Evolutionary conservation across 2,797 vertebrate species (phyloP).

Genomic region (Champsocephalus esox): DNA sequence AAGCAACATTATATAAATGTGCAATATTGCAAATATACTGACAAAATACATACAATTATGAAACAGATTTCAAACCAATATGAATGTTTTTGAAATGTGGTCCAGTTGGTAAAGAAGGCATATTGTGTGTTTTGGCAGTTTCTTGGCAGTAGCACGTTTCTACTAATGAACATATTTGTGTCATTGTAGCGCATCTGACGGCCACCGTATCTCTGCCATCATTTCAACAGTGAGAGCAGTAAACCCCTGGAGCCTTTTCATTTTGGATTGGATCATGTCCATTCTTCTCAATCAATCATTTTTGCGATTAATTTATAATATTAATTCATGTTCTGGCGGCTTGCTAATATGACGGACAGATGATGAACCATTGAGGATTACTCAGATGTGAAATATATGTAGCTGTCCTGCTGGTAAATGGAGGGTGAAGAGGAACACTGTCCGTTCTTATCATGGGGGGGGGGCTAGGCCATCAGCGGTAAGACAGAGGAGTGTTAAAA

Average conservation of each 20-base stretch:
- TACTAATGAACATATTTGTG: too few species aligned
- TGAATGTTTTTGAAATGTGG: too few species aligned
- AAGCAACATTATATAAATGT: too few species aligned
- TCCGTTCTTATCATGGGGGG: slow-evolving; percentile 34
- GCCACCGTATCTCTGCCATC: neutral
- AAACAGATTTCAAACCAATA: too few species aligned
- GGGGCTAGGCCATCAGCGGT: slow-evolving; percentile 39
- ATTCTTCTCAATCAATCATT: slow-evolving; percentile 4
- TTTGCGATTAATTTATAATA: slow-evolving; percentile 27
- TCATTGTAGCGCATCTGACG: too few species aligned
- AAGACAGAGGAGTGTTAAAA: slow-evolving; percentile 43
- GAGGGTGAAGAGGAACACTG: slow-evolving; percentile 35
- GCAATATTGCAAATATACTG: too few species aligned
- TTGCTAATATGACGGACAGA: slow-evolving; percentile 27
- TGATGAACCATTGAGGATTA: slow-evolving; percentile 37
- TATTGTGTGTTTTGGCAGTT: too few species aligned
- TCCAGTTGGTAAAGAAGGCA: too few species aligned
- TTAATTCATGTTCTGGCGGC: slow-evolving; percentile 20
- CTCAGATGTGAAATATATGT: slow-evolving; percentile 58
- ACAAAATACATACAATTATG: too few species aligned
- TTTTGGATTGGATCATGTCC: neutral
- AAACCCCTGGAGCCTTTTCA: slow-evolving; percentile 1
- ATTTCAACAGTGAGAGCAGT: neutral
- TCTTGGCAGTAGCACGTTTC: too few species aligned
- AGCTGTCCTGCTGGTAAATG: slow-evolving; percentile 33